These are phyloP conservation scores for Ramphastos sulfuratus DNA, from an alignment of 2,113 vertebrate species.

Conservation along the genomic window DNA sequence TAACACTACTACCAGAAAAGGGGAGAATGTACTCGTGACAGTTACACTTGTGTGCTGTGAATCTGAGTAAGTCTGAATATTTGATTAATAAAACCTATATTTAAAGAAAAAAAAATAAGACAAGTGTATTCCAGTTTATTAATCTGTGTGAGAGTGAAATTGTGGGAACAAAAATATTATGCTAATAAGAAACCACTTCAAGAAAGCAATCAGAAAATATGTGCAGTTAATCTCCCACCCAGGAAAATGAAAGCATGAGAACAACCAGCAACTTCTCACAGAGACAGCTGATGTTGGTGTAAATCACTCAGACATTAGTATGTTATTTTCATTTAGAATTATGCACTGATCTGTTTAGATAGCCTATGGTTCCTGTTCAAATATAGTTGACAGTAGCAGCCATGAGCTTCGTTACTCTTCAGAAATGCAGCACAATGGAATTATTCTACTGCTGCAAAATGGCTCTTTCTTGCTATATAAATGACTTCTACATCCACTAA, in stretches of 20 bases:
- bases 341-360: constrained; percentile 9
- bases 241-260: constrained; percentile 58
- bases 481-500: constrained; percentile 33
- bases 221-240: constrained; percentile 30
- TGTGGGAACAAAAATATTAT: constrained; percentile 65
- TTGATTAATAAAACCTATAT: constrained; percentile 21
- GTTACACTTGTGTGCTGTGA: not conserved
- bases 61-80: not conserved
- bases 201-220: constrained; percentile 50
- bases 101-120: not conserved
- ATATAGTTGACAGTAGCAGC: constrained; percentile 36
- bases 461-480: constrained; percentile 23
- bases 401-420: not conserved
- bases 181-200: constrained; percentile 68
- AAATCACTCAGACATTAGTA: constrained; percentile 30
- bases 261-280: constrained; percentile 17
- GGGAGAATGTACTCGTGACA: not conserved
- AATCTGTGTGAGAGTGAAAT: constrained; percentile 50
- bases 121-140: not conserved
- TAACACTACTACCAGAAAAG: too few species aligned
- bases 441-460: constrained; percentile 29
- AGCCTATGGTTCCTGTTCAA: not conserved
- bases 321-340: constrained; percentile 27
- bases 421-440: constrained; percentile 26
- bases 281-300: constrained; percentile 34